These are phyloP conservation scores for Cardiocondyla obscurior DNA, from an alignment of 1,140 invertebrate species.

Conservation along the genomic window DNA sequence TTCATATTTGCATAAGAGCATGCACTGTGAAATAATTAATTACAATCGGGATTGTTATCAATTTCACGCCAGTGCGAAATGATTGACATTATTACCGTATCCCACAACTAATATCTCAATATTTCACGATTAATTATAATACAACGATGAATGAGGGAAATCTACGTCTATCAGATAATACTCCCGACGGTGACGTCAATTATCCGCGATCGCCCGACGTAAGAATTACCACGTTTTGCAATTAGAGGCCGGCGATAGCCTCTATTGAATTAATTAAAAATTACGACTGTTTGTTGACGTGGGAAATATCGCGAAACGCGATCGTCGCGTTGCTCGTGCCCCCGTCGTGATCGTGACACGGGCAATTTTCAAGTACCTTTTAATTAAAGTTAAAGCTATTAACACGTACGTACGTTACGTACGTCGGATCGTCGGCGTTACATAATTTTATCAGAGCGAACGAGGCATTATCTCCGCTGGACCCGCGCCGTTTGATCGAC, in stretches of 20 bases:
- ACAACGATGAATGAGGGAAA: background rate
- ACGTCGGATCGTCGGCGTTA: constrained; percentile 1
- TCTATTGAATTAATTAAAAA: constrained; percentile 12
- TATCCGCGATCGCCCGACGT: background rate
- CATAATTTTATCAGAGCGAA: constrained; percentile 22
- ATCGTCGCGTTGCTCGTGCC: background rate
- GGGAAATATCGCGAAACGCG: background rate
- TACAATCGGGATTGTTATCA: background rate
- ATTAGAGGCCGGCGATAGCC: background rate
- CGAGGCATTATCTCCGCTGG: background rate
- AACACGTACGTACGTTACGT: background rate
- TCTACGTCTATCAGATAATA: background rate
- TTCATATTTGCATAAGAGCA: background rate
- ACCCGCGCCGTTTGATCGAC: background rate
- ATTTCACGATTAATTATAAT: constrained; percentile 9
- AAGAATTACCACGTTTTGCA: constrained; percentile 3
- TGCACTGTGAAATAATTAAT: background rate
- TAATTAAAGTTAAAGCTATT: constrained; percentile 38
- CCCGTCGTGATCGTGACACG: background rate
- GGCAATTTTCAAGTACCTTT: constrained; percentile 29
- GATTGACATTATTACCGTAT: background rate
- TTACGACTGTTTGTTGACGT: background rate
- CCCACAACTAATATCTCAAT: background rate
- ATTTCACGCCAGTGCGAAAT: constrained; percentile 10
- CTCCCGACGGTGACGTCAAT: background rate